These are phyloP conservation scores for Serrognathus titanus DNA, from an alignment of 2,888 invertebrate genomes.

Conservation along the genomic window DNA sequence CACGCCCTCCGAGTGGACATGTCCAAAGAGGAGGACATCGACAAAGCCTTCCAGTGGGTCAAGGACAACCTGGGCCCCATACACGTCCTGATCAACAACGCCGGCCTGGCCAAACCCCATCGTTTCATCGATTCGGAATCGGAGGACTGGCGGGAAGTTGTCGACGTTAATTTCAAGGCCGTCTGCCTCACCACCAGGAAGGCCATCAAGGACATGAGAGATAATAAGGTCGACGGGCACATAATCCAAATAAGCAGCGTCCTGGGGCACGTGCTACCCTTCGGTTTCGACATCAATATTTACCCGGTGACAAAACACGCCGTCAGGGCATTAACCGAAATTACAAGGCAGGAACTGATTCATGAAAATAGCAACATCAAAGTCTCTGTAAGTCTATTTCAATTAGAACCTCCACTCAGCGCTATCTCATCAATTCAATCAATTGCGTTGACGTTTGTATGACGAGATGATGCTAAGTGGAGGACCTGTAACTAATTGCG, in stretches of 20 bases:
- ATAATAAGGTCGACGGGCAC: constrained; percentile 3
- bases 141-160: not conserved
- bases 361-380: constrained; percentile 1
- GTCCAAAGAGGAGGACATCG: constrained; percentile 13
- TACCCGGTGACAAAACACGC: constrained; percentile 8
- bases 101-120: constrained; percentile 1
- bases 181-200: not conserved
- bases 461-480: not conserved
- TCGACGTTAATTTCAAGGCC: constrained; percentile 6
- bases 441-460: not conserved
- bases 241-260: constrained; percentile 8
- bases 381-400: not conserved
- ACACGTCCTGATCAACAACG: constrained; percentile 19
- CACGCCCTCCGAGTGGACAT: constrained; percentile 13
- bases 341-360: not conserved
- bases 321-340: constrained; percentile 7
- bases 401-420: too few relatives aligned
- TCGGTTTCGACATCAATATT: not conserved
- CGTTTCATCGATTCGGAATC: not conserved
- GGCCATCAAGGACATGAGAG: constrained; percentile 7
- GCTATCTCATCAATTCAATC: too few relatives aligned
- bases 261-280: constrained; percentile 1
- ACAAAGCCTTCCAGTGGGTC: constrained; percentile 14
- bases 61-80: constrained; percentile 13
- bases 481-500: too few relatives aligned